These are phyloP conservation scores for Leucania comma DNA, from an alignment of 2,888 invertebrate genomes.

Conservation along the genomic window DNA sequence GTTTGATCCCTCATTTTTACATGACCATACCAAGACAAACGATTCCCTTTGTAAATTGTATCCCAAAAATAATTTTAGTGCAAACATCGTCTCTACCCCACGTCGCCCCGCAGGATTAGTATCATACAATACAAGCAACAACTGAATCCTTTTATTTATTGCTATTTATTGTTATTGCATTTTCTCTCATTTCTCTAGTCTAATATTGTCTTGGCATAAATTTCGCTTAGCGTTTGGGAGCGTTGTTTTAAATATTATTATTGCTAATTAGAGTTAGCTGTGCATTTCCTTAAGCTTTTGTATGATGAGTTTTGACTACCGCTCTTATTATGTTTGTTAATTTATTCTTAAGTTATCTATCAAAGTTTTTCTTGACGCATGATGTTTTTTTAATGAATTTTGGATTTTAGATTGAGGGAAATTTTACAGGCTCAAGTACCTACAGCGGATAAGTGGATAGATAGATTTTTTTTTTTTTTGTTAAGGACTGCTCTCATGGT, in stretches of 20 bases:
- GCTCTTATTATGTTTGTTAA: background rate
- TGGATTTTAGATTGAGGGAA: background rate
- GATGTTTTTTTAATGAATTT: background rate
- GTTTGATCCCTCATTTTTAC: no score
- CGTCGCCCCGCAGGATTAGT: constrained; percentile 82
- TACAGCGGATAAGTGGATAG: no score
- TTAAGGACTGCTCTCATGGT: no score
- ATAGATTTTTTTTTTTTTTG: no score
- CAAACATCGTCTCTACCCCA: constrained; percentile 73
- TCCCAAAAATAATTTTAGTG: constrained; percentile 25
- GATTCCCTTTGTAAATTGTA: background rate
- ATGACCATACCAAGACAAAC: no score
- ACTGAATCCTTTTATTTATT: constrained; percentile 91
- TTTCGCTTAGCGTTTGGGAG: constrained; percentile 85
- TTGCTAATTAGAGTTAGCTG: constrained; percentile 80
- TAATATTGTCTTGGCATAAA: constrained; percentile 90
- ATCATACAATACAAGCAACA: constrained; percentile 91
- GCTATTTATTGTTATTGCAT: constrained; percentile 91
- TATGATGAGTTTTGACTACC: constrained; percentile 64
- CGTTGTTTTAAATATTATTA: constrained; percentile 86
- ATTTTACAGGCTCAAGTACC: background rate
- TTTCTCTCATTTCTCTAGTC: constrained; percentile 88
- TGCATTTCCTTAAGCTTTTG: constrained; percentile 72
- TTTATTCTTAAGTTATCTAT: background rate
- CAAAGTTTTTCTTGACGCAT: background rate